These are phyloP conservation scores for Drosophila willistoni DNA, from an alignment of 1,140 invertebrate species.

Conservation along the genomic window DNA sequence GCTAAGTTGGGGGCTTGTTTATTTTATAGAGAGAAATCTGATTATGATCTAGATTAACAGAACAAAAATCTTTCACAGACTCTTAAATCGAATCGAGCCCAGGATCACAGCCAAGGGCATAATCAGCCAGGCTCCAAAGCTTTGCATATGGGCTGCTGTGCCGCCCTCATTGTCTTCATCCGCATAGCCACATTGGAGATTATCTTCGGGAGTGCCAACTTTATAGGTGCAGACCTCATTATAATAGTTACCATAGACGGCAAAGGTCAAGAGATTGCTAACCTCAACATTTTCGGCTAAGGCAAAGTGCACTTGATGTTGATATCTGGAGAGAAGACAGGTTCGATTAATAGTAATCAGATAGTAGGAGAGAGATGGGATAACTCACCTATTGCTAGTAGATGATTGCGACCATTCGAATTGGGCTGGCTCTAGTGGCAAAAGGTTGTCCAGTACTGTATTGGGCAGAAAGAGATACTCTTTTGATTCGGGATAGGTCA, in stretches of 20 bases:
- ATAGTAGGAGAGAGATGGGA: neutral
- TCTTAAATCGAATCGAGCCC: neutral
- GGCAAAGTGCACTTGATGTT: conserved; percentile 32
- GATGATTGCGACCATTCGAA: conserved; percentile 46
- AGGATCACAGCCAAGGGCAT: conserved; percentile 4
- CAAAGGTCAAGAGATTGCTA: conserved; percentile 63
- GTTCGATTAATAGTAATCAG: neutral
- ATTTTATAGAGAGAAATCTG: too few species aligned
- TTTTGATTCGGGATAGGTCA: conserved; percentile 40
- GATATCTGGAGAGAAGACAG: conserved; percentile 39
- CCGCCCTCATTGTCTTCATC: neutral
- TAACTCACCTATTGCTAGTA: conserved; percentile 27
- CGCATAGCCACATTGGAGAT: conserved; percentile 42
- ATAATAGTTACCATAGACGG: conserved; percentile 74
- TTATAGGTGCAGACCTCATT: conserved; percentile 55
- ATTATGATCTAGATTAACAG: too few species aligned
- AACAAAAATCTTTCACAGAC: neutral
- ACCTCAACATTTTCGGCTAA: conserved; percentile 26
- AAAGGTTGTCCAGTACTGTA: conserved; percentile 49
- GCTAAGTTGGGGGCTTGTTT: too few species aligned
- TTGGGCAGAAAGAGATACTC: conserved; percentile 57
- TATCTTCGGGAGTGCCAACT: conserved; percentile 22
- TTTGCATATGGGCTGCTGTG: neutral
- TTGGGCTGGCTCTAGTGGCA: conserved; percentile 57
- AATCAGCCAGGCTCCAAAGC: conserved; percentile 2